Evolutionary conservation across 1,140 invertebrate genomes (phyloP).

Genomic region (Stegodyphus dumicola): DNA sequence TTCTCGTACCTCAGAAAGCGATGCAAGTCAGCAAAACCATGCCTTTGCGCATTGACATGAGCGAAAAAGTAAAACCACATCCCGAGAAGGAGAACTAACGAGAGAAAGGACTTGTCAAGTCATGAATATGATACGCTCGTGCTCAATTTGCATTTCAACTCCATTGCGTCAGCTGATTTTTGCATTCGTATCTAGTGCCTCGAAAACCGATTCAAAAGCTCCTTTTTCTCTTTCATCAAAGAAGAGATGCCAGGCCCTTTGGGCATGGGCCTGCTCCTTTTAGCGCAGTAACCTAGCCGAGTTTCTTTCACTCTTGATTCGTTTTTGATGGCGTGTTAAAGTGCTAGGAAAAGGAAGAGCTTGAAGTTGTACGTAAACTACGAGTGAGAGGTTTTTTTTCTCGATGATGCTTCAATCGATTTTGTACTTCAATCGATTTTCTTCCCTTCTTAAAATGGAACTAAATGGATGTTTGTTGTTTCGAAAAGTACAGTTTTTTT

Average conservation of each 20-base stretch:
- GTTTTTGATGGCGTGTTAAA: conserved; percentile 55
- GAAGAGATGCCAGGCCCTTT: too few relatives aligned
- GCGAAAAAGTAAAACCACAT: background rate
- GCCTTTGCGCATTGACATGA: too few relatives aligned
- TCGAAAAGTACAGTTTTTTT: too few relatives aligned
- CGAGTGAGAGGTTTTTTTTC: background rate
- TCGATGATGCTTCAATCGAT: conserved; percentile 10
- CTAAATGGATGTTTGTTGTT: too few relatives aligned
- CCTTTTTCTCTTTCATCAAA: too few relatives aligned
- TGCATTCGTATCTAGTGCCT: background rate
- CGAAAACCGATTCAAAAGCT: too few relatives aligned
- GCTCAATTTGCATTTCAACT: conserved; percentile 55
- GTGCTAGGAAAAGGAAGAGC: conserved; percentile 17
- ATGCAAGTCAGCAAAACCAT: too few relatives aligned
- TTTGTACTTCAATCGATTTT: background rate
- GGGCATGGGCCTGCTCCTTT: background rate
- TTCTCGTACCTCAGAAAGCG: too few relatives aligned
- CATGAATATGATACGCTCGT: background rate
- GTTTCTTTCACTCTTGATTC: conserved; percentile 34
- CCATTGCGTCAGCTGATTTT: conserved; percentile 51
- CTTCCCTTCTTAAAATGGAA: too few relatives aligned
- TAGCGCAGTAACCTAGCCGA: conserved; percentile 17
- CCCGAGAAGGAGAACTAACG: background rate
- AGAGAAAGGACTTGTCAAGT: background rate
- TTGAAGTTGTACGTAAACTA: conserved; percentile 15